Percentiles rank a stretch among this genome's conserved stretches.
phyloP scores from a whole-genome alignment of 2,797 vertebrate species.

The Cephalopachus bancanus region DNA sequence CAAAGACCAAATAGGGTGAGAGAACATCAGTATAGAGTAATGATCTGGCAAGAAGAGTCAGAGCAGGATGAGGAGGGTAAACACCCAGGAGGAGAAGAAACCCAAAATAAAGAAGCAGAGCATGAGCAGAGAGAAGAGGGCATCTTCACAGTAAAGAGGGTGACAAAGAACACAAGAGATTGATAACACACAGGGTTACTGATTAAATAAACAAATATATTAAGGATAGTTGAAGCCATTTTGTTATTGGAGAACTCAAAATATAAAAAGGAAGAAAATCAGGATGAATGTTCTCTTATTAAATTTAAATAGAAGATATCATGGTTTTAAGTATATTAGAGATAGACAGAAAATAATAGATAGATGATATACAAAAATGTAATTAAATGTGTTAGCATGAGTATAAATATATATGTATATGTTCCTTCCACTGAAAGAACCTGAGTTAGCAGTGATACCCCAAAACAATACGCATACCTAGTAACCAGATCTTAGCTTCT shows the following conservation, averaged over 20 bases:
- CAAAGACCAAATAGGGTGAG: not conserved
- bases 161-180: not conserved
- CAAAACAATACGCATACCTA: not conserved
- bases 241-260: not conserved
- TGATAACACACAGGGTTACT: not conserved
- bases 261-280: not conserved
- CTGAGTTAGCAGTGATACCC: not conserved
- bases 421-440: not conserved
- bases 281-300: not conserved
- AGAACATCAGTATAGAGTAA: not conserved
- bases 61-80: not conserved
- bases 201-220: slow-evolving; percentile 9
- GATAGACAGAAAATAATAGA: not conserved
- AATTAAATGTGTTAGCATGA: not conserved
- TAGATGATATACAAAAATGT: not conserved
- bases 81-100: not conserved
- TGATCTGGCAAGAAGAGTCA: not conserved
- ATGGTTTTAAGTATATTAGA: not conserved
- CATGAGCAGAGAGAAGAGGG: not conserved
- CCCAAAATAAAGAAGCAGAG: not conserved
- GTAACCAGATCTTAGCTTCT: not conserved
- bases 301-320: not conserved
- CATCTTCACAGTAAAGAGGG: not conserved
- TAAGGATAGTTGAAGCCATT: not conserved
- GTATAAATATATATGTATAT: not conserved